Evolutionary conservation across 2,888 invertebrate genomes (phyloP), one percentile per base, ranked within the genome.

Genomic region (Apamea anceps): DNA sequence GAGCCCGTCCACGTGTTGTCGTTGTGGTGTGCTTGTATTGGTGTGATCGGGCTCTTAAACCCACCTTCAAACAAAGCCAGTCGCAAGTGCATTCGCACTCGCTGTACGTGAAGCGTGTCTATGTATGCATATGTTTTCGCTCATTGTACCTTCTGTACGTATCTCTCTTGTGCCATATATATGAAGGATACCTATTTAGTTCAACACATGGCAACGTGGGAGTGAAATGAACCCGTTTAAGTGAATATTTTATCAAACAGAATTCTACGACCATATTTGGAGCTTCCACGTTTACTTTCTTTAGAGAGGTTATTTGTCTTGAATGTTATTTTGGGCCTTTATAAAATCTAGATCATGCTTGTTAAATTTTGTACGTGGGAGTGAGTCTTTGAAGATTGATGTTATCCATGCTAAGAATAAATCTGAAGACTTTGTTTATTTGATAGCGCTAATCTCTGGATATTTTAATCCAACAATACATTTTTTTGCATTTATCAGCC

Each of bases 171-270:
- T 62, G 18, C 1, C 48, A 45, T 32, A 7, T 42, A n/a, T 63
- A 45, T 42, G 32, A 73, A 62, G 51, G n/a, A 18, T 57, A 48
- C 54, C 10, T 75, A 75, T 77, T 73, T 68, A 78, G 37, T 62
- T 74, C 28, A 60, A 84, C 75, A 71, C 75, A 48, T 70, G 76
- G 62, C 63, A 75, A 73, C 78, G 81, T 68, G 65, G 63, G 62
- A 85, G 72, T 57, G 48, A 84, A 84, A 82, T 85, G 75, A 85
- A 83, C 42, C 76, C 78, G 81, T 85, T 81, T 80, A 75, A 60
- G 60, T 88, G 78, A 88, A 88, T 84, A 85, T 79, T 84, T 84
- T 77, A 87, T 85, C 81, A 86, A 82, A 83, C 66, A 74, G 80
- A 82, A 85, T 84, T 72, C 77, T 76, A 63, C 12, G 54, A 67